phyloP scores from a whole-genome alignment of 2,113 vertebrate genomes.

The Cynopterus brachyotis region DNA sequence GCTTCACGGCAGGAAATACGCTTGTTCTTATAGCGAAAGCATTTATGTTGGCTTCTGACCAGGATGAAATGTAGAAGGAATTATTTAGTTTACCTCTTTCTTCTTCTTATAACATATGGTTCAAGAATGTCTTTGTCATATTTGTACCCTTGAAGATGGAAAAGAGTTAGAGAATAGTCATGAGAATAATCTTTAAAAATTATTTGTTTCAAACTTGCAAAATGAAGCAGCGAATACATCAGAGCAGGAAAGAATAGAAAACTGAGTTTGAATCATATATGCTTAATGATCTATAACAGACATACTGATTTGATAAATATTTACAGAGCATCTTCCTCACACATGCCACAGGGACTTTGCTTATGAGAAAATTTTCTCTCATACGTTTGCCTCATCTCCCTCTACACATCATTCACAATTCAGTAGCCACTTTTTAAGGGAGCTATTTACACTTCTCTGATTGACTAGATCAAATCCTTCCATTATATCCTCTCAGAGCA shows the following conservation, averaged over 20 bases:
- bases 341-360: background rate
- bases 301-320: background rate
- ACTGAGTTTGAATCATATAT: background rate
- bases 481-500: background rate
- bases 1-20: constrained; percentile 94
- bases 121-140: constrained; percentile 74
- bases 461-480: background rate
- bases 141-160: constrained; percentile 59
- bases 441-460: background rate
- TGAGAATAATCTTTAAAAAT: background rate
- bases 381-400: background rate
- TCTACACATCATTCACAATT: background rate
- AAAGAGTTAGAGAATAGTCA: background rate
- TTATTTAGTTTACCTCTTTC: constrained; percentile 87
- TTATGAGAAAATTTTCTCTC: background rate
- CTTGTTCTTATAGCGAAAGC: constrained; percentile 92
- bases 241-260: background rate
- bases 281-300: background rate
- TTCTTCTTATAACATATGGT: background rate
- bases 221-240: background rate
- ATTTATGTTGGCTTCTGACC: constrained; percentile 92
- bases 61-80: constrained; percentile 85
- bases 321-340: background rate
- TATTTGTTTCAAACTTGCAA: background rate
- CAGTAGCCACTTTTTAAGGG: background rate